These are phyloP conservation scores for Clupea harengus DNA, from an alignment of 2,113 vertebrate species.

Conservation along the genomic window DNA sequence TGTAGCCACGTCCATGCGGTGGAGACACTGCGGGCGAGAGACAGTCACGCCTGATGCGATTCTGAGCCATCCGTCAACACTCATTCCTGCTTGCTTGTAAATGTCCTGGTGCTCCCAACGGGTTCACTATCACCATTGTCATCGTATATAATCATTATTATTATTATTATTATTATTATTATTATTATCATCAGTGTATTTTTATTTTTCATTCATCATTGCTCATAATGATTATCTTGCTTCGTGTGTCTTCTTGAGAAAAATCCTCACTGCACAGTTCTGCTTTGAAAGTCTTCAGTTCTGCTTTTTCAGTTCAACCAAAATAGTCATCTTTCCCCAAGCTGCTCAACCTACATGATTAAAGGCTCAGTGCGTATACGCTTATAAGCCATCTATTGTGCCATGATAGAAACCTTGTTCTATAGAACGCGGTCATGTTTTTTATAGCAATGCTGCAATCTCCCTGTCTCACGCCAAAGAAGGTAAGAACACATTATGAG, in stretches of 20 bases:
- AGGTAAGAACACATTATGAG: background rate
- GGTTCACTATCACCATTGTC: no score
- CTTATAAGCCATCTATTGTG: constrained; percentile 33
- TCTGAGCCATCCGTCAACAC: no score
- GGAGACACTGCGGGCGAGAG: no score
- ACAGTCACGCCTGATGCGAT: no score
- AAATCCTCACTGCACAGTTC: background rate
- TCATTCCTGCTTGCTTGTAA: no score
- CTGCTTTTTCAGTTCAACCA: background rate
- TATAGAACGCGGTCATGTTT: background rate
- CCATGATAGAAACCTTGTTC: background rate
- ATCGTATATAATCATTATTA: background rate
- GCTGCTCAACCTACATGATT: constrained; percentile 16
- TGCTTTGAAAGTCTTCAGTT: background rate
- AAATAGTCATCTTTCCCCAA: background rate
- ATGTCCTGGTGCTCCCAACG: no score
- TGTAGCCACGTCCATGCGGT: no score
- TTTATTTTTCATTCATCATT: background rate
- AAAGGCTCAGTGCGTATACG: constrained; percentile 34
- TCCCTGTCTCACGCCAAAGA: background rate
- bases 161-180: background rate
- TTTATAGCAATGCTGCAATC: background rate
- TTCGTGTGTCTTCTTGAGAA: background rate
- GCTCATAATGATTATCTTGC: no score
- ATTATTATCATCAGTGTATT: background rate